Percentiles rank a stretch among this genome's conserved stretches.
phyloP scores from a whole-genome alignment of 2,797 vertebrate species.

The Leuciscus waleckii region DNA sequence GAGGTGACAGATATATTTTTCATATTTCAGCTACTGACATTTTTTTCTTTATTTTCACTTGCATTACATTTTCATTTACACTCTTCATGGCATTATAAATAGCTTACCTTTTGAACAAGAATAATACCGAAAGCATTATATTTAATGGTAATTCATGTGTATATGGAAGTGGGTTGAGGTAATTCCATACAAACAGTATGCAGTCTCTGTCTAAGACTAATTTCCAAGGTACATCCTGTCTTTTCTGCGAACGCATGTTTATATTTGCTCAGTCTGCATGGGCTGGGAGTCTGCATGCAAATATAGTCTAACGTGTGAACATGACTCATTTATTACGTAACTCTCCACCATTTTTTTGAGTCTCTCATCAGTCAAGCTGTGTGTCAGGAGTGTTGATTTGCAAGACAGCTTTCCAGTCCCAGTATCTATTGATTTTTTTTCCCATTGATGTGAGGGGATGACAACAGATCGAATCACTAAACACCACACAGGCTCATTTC shows the following conservation, averaged over 20 bases:
- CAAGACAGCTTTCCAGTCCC: slow-evolving; percentile 29
- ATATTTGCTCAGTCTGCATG: slow-evolving; percentile 49
- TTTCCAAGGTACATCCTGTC: slow-evolving; percentile 11
- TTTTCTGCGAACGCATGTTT: slow-evolving; percentile 37
- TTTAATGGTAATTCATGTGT: background rate
- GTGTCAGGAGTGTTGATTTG: slow-evolving; percentile 49
- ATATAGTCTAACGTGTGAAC: slow-evolving; percentile 44
- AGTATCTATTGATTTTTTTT: slow-evolving; percentile 48
- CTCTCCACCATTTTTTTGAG: slow-evolving; percentile 45
- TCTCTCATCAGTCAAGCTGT: slow-evolving; percentile 51
- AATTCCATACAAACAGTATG: background rate
- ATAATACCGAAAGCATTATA: background rate
- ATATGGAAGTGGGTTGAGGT: background rate
- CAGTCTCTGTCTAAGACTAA: background rate
- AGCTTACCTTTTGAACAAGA: background rate
- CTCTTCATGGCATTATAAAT: background rate
- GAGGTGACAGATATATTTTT: background rate
- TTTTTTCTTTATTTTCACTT: background rate
- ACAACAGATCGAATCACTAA: slow-evolving; percentile 47
- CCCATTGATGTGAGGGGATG: slow-evolving; percentile 19
- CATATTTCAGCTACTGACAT: background rate
- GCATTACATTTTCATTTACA: background rate
- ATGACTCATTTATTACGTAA: slow-evolving; percentile 58
- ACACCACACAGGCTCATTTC: slow-evolving; percentile 32
- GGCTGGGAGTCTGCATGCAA: slow-evolving; percentile 47